Percentiles rank a stretch among this genome's conserved stretches.
phyloP scores from a whole-genome alignment of 2,113 vertebrate genomes.

The Cebidichthys violaceus region DNA sequence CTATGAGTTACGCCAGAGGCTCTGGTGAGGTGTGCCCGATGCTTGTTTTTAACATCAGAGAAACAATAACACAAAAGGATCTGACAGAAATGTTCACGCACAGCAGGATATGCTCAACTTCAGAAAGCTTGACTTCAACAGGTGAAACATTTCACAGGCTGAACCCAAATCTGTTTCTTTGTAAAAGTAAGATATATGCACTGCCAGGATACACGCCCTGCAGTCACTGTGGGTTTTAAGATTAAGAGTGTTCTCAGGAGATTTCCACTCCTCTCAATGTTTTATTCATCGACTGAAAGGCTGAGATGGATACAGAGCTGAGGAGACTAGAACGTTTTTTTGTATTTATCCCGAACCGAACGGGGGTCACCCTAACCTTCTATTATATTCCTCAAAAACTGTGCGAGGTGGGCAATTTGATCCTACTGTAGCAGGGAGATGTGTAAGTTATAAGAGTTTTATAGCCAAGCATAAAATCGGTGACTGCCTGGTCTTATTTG shows the following conservation, averaged over 20 bases:
- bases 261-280: constrained; percentile 11
- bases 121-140: background rate
- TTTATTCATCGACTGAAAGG: constrained; percentile 28
- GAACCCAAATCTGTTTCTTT: constrained; percentile 7
- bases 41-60: background rate
- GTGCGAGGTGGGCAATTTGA: background rate
- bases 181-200: background rate
- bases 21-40: background rate
- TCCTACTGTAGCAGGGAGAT: constrained; percentile 1
- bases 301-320: background rate
- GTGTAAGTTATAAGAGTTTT: background rate
- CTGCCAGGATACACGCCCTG: background rate
- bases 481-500: constrained; percentile 6
- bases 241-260: constrained; percentile 27
- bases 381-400: background rate
- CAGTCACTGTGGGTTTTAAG: constrained; percentile 16
- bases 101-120: background rate
- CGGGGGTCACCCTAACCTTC: too few relatives aligned
- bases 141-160: background rate
- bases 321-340: background rate
- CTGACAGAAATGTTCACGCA: background rate
- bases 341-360: background rate
- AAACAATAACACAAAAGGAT: background rate
- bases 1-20: background rate
- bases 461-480: constrained; percentile 6